Percentiles rank a stretch among this genome's conserved stretches.
Conservation (phyloP, 2,113 vertebrate species). For the Heterocephalus glaber region DNA sequence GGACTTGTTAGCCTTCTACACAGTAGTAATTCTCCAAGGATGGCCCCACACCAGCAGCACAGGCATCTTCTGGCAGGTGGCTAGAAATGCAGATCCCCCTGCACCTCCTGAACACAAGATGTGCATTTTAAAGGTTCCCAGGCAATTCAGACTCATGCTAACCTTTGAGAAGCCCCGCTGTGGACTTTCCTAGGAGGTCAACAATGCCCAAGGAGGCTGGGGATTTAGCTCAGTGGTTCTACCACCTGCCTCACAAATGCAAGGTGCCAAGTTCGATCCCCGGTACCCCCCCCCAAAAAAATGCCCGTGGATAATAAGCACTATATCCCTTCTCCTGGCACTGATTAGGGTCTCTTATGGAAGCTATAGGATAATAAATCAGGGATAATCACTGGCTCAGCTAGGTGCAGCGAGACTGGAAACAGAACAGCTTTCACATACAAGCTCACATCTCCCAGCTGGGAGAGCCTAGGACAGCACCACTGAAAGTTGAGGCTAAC, state of each 20-base stretch:
- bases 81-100: neutral
- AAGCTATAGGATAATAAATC: neutral
- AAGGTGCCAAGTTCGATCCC: too few species aligned
- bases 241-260: too few species aligned
- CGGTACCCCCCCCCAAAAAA: too few species aligned
- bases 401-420: neutral
- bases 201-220: too few species aligned
- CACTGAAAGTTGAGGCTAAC: neutral
- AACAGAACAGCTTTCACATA: fast-evolving
- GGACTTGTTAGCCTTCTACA: neutral
- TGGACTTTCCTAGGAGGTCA: neutral
- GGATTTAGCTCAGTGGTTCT: too few species aligned
- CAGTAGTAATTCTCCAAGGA: neutral
- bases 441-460: neutral
- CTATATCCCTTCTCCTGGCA: fast-evolving
- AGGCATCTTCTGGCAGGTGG: neutral
- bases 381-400: neutral
- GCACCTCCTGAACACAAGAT: neutral
- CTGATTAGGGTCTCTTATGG: neutral
- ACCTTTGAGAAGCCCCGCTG: neutral
- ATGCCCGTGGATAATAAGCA: neutral
- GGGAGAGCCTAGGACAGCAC: fast-evolving
- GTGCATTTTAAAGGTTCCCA: neutral
- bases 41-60: neutral
- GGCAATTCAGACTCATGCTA: neutral